Evolutionary conservation across 2,113 vertebrate genomes (phyloP), one percentile per base, ranked within the genome.

Genomic region (Apteryx mantelli): DNA sequence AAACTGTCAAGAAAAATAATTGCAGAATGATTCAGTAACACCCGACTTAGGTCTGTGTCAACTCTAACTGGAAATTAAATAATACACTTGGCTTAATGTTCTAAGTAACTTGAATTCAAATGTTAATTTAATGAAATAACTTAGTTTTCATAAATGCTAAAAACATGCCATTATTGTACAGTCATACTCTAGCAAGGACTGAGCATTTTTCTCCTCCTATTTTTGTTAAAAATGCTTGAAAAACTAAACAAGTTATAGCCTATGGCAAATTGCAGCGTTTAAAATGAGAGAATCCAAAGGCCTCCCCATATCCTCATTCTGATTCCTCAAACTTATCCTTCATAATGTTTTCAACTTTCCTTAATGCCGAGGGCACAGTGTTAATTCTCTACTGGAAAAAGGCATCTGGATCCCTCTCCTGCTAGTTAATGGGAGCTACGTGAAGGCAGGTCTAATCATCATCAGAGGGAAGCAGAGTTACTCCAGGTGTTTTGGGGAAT

Each of bases 1-100:
- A 61, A 34, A 34, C 64, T 77, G 88, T 73, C 91, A 93, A 63
- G 77, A 76, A 71, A 53, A 94, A 80, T 86, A 91, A 94, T 82
- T 91, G 73, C 89, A 80, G n/a, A 94, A 89, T 20, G 85, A 83
- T 89, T 78, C 64, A 86, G 68, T 36, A 64, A 64, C 53, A 65
- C 64, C 48, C 1, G 26, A 61, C 42, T 80, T 32, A 48, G 58
- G 64, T 83, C 46, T 34, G 58, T 60, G 22, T 94, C 68, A 80
- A 64, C 90, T 64, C 73, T 44, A 69, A 18, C 52, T 21, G 68
- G 44, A 74, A 58, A 77, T 77, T 77, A 89, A 95, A 93, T 84
- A 77, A 81, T 61, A 36, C 28, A 11, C 78, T 30, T 73, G 76
- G 40, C 80, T 58, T 50, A 60, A 60, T 34, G 25, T 78, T 7